phyloP scores from a whole-genome alignment of 2,888 invertebrate species.

The Parnassius apollo region DNA sequence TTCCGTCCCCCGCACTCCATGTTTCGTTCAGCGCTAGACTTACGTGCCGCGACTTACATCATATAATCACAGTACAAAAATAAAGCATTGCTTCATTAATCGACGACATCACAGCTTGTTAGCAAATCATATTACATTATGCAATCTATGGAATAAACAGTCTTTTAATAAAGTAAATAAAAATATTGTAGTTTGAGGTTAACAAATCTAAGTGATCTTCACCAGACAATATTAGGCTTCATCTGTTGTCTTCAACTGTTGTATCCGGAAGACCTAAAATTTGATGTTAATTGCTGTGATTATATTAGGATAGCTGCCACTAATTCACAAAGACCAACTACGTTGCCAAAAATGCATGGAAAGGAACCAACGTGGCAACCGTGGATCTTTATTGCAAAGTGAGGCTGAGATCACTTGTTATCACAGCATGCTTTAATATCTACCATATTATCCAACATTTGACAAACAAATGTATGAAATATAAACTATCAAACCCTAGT shows the following conservation, averaged over 20 bases:
- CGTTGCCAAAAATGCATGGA: conserved; percentile 13
- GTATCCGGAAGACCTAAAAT: not conserved
- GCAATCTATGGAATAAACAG: conserved; percentile 39
- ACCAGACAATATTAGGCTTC: not conserved
- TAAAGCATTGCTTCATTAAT: conserved; percentile 77
- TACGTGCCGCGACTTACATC: conserved; percentile 42
- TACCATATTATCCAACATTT: conserved; percentile 9
- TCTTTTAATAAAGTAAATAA: conserved; percentile 29
- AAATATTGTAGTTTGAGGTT: conserved; percentile 10
- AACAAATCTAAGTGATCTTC: conserved; percentile 2
- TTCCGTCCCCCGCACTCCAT: too few relatives aligned
- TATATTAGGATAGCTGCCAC: not conserved
- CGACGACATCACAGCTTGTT: conserved; percentile 74
- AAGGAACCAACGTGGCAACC: conserved; percentile 12
- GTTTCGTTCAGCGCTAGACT: too few relatives aligned
- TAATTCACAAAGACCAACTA: not conserved
- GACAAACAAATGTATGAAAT: not conserved
- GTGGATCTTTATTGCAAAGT: not conserved
- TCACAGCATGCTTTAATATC: conserved; percentile 37
- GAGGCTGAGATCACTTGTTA: conserved; percentile 43
- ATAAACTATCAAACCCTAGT: not conserved
- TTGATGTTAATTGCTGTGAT: conserved; percentile 1
- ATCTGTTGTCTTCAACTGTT: not conserved
- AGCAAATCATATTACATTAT: conserved; percentile 48
- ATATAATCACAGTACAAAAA: conserved; percentile 78